These are phyloP conservation scores for Corythornis cristatus DNA, from an alignment of 2,113 vertebrate genomes.

Conservation along the genomic window DNA sequence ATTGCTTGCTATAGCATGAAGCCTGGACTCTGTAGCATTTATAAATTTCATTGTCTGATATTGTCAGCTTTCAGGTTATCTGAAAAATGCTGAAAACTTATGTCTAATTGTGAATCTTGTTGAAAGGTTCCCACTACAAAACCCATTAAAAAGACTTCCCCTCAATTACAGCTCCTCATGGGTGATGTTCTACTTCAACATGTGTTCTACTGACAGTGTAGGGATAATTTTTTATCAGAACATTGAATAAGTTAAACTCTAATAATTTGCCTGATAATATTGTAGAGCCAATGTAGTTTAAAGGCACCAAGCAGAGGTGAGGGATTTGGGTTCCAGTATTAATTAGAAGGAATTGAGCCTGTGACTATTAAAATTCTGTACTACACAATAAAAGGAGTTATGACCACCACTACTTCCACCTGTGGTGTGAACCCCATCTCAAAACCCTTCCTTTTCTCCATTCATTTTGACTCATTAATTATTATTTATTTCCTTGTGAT, in stretches of 20 bases:
- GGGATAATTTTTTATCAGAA: not conserved
- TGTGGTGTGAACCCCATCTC: not conserved
- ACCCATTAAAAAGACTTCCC: not conserved
- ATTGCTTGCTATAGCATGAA: not conserved
- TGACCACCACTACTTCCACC: rapidly evolving
- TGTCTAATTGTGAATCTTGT: not conserved
- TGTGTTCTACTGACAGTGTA: not conserved
- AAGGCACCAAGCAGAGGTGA: not conserved
- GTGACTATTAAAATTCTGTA: not conserved
- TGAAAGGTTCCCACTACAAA: not conserved
- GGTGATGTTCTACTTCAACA: not conserved
- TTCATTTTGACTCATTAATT: not conserved
- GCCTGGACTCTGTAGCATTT: not conserved
- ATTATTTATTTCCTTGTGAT: not conserved
- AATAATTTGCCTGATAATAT: not conserved
- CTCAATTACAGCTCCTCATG: not conserved
- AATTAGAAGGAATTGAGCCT: not conserved
- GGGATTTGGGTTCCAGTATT: not conserved
- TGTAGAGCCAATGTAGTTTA: not conserved
- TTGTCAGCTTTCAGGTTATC: not conserved
- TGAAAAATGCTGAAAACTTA: not conserved
- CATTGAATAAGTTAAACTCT: not conserved
- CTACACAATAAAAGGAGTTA: not conserved
- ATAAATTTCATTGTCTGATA: not conserved
- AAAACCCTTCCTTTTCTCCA: not conserved